phyloP scores from a whole-genome alignment of 2,797 vertebrate genomes.

The Caiman crocodilus region DNA sequence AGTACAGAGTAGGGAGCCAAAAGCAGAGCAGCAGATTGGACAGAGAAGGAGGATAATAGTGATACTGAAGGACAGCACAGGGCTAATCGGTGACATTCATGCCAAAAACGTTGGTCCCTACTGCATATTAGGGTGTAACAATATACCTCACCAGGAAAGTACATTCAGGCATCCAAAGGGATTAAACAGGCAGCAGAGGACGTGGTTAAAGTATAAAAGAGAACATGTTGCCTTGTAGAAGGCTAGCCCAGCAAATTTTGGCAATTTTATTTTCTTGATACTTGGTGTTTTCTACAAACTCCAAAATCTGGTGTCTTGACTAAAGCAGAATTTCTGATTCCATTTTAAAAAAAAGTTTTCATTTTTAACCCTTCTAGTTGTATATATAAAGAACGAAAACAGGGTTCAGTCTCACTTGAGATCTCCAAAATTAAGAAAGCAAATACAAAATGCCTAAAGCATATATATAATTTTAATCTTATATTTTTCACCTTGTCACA shows the following conservation, averaged over 20 bases:
- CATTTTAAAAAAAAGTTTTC: neutral
- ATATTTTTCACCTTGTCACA: neutral
- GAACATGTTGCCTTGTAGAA: neutral
- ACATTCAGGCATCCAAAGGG: neutral
- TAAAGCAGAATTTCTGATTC: neutral
- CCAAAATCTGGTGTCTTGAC: neutral
- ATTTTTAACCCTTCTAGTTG: neutral
- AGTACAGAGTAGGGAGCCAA: no score
- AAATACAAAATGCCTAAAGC: neutral
- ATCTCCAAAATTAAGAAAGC: neutral
- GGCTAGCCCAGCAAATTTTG: neutral
- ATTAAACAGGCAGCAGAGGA: neutral
- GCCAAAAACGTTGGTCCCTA: no score
- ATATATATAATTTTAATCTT: neutral
- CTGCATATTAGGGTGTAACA: neutral
- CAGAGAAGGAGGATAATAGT: no score
- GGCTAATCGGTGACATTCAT: no score
- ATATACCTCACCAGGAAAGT: neutral
- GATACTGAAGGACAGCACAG: no score
- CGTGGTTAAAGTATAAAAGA: neutral
- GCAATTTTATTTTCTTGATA: neutral
- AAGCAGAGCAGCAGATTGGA: no score
- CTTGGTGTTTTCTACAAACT: constrained; percentile 3
- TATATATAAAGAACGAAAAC: neutral
- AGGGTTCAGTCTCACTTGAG: neutral